phyloP scores from a whole-genome alignment of 2,888 invertebrate genomes.

The Pollenia griseotomentosa region DNA sequence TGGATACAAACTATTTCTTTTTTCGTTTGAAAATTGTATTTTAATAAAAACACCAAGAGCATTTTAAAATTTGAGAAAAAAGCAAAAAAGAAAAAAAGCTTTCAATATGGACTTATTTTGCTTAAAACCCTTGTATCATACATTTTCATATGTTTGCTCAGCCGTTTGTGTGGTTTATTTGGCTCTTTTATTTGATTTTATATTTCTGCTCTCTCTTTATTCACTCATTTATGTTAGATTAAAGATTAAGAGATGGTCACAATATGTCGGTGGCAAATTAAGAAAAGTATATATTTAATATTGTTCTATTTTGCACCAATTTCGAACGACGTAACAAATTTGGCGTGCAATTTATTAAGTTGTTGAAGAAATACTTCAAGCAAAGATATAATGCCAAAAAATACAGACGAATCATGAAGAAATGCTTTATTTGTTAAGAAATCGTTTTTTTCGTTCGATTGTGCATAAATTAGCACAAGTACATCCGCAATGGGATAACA shows the following conservation, averaged over 20 bases:
- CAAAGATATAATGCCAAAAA: constrained; percentile 3
- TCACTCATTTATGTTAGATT: too few relatives aligned
- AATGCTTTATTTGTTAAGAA: constrained; percentile 25
- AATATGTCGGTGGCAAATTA: neutral
- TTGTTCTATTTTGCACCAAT: constrained; percentile 6
- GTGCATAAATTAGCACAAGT: constrained; percentile 68
- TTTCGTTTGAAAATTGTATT: too few relatives aligned
- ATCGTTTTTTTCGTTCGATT: constrained; percentile 54
- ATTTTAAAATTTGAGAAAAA: too few relatives aligned
- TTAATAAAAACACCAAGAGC: too few relatives aligned
- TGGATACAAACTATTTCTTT: too few relatives aligned
- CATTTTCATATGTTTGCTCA: too few relatives aligned
- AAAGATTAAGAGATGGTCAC: constrained; percentile 6
- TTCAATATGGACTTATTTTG: too few relatives aligned
- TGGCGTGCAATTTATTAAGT: constrained; percentile 1
- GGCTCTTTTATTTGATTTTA: too few relatives aligned
- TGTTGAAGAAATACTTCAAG: constrained; percentile 6
- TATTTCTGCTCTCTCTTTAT: too few relatives aligned
- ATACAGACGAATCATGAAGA: constrained; percentile 3
- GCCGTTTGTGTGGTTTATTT: too few relatives aligned
- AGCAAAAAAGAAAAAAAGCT: too few relatives aligned
- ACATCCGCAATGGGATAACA: constrained; percentile 62
- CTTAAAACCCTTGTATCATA: too few relatives aligned
- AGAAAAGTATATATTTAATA: neutral
- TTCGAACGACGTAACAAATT: constrained; percentile 55